Conservation (phyloP, 2,888 invertebrate species). For the Epicampocera succincta region DNA sequence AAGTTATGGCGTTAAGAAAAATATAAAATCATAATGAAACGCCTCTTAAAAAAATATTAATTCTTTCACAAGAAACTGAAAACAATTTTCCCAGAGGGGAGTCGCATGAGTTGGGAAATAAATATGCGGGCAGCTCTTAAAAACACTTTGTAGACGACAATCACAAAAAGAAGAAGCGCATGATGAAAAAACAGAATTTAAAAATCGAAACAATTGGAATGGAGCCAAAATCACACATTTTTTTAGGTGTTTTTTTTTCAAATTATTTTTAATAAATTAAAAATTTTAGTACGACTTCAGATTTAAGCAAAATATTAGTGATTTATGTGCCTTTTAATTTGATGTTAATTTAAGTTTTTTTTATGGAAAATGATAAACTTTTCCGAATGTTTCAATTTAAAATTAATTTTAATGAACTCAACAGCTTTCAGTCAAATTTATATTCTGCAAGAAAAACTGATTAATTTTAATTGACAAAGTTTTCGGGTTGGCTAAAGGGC, state of each 20-base stretch:
- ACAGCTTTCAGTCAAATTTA: too few relatives aligned
- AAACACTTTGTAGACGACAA: constrained; percentile 6
- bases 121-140: not conserved
- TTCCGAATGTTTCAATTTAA: too few relatives aligned
- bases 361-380: not conserved
- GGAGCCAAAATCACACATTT: not conserved
- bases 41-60: constrained; percentile 3
- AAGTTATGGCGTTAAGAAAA: not conserved
- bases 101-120: not conserved
- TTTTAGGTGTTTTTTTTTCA: not conserved
- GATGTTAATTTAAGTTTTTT: constrained; percentile 17
- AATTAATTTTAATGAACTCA: too few relatives aligned
- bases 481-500: too few relatives aligned
- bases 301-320: not conserved
- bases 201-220: constrained; percentile 21
- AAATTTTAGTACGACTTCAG: not conserved
- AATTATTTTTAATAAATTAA: not conserved
- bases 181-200: too few relatives aligned
- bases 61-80: not conserved
- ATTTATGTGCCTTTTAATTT: not conserved
- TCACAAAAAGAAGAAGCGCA: not conserved
- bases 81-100: constrained; percentile 32
- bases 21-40: constrained; percentile 17
- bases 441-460: too few relatives aligned
- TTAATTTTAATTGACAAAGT: too few relatives aligned